phyloP scores from a whole-genome alignment of 2,113 vertebrate species.

The Corythornis vintsioides region DNA sequence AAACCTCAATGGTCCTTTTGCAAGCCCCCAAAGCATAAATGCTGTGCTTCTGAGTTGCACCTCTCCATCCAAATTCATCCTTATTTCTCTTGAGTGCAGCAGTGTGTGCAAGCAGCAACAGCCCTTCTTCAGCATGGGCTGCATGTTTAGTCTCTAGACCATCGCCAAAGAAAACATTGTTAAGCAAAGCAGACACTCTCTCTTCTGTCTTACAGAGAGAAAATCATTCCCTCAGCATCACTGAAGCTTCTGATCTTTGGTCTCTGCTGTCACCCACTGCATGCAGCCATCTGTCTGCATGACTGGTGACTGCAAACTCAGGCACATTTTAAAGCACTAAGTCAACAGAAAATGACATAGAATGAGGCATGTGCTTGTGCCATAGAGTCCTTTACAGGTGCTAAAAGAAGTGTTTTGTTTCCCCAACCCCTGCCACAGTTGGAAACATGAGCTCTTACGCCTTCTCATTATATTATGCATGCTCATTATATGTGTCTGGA shows the following conservation, averaged over 20 bases:
- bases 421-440: fast-evolving
- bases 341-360: not conserved
- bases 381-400: not conserved
- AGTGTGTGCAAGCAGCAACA: not conserved
- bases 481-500: not conserved
- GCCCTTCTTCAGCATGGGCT: not conserved
- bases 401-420: not conserved
- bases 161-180: not conserved
- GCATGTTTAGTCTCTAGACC: not conserved
- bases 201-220: not conserved
- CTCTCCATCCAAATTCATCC: not conserved
- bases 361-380: not conserved
- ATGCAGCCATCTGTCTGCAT: not conserved
- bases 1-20: not conserved
- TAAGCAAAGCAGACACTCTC: not conserved
- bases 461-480: not conserved
- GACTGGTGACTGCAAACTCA: not conserved
- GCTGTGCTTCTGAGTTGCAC: not conserved
- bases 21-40: not conserved
- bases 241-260: not conserved
- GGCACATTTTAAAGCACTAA: not conserved
- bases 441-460: not conserved
- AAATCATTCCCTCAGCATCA: not conserved
- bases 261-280: not conserved
- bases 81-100: not conserved